Evolutionary conservation across 1,140 invertebrate species (phyloP), one percentile per base, ranked within the genome.

Genomic region (Drosophila lacteicornis): DNA sequence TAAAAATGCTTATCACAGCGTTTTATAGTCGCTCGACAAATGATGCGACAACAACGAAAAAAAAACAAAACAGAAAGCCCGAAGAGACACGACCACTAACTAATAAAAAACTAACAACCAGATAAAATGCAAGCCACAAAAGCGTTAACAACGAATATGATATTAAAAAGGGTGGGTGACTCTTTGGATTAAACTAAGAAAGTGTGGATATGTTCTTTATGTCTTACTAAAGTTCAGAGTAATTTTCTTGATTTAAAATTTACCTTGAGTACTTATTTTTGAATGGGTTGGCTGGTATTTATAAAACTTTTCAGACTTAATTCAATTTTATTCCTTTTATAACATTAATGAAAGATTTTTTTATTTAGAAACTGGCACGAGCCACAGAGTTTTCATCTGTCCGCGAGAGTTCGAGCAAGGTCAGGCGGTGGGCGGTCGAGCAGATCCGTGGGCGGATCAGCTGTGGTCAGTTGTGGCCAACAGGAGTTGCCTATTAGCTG

Each of bases 101-200:
- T 66, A 71, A 73, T 76, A 88, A 91, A 73, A 88, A 84, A 78
- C 76, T 62, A 69, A 79, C 49, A 84, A 46, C 55, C 71, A 71
- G 80, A 84, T 88, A 87, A 84, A 80, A 79, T 75, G 56, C 62
- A 68, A 75, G 85, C 56, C 80, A 70, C 57, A 58, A 47, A 50
- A 73, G 36, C n/a, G 13, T 36, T 11, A 55, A 40, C 17, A 53
- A 55, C 17, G 4, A 27, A 66, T 17, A 43, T 33, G 15, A 11
- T 53, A 25, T 19, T 40, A 12, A 1, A 1, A 13, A 36, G 63
- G 12, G 74, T 76, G 71, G 71, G 71, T 63, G 73, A 30, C 4
- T 50, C 17, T 43, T 13, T 1, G 22, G 1, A 7, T 17, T 15
- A 45, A 22, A 43, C 46, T 25, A 9, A 22, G 25, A 65, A 33